These are phyloP conservation scores for Sinella curviseta DNA, from an alignment of 1,140 invertebrate species.

Conservation along the genomic window DNA sequence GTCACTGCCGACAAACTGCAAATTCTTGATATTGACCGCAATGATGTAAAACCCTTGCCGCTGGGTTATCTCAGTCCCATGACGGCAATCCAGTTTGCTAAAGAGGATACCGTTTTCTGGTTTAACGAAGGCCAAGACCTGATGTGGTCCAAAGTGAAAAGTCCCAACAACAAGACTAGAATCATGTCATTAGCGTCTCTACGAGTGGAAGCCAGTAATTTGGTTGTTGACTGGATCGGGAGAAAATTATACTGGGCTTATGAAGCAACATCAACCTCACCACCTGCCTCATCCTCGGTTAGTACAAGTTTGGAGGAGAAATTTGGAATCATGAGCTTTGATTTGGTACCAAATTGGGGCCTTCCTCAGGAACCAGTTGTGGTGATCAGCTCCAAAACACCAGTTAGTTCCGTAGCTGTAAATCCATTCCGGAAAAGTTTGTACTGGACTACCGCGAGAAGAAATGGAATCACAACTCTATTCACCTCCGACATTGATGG, in stretches of 20 bases:
- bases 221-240: conserved; percentile 73
- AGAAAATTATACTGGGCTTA: conserved; percentile 72
- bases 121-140: conserved; percentile 74
- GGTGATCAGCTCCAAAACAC: neutral
- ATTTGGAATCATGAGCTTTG: conserved; percentile 41
- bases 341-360: conserved; percentile 34
- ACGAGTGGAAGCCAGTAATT: conserved; percentile 32
- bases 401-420: conserved; percentile 14
- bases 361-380: neutral
- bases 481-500: conserved; percentile 31
- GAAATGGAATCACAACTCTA: conserved; percentile 33
- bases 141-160: conserved; percentile 62
- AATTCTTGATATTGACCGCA: conserved; percentile 69
- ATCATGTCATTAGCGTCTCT: neutral
- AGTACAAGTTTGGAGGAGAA: neutral
- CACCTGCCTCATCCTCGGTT: neutral
- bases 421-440: conserved; percentile 11
- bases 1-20: conserved; percentile 68
- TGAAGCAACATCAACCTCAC: neutral
- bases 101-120: conserved; percentile 77
- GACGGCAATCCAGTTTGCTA: conserved; percentile 53
- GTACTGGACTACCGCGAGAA: conserved; percentile 40
- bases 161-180: neutral
- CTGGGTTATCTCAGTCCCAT: conserved; percentile 51
- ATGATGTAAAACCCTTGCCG: conserved; percentile 38